Conservation (phyloP, 2,888 invertebrate species). For the Chymomyza procnemis region DNA sequence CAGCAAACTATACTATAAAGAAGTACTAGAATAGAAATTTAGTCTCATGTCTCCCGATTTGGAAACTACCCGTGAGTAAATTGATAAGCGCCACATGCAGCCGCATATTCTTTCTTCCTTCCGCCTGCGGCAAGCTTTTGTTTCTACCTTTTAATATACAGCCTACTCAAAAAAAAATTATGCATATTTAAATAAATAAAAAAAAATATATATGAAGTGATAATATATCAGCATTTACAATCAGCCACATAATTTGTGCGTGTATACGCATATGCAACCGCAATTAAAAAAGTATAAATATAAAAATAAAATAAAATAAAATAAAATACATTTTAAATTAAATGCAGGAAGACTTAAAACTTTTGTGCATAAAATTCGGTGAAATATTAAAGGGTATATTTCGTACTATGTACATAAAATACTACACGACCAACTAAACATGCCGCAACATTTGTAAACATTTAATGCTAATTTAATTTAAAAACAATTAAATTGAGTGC, state of each 20-base stretch:
- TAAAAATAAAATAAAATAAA: not conserved
- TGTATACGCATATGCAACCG: constrained; percentile 10
- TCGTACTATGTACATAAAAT: not conserved
- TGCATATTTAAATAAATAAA: not conserved
- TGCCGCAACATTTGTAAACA: constrained; percentile 41
- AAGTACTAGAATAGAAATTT: no score
- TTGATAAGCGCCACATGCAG: no score
- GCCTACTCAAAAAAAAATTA: not conserved
- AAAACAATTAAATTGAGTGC: constrained; percentile 69
- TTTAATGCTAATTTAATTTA: constrained; percentile 71
- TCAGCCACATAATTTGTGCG: not conserved
- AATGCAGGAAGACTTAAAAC: not conserved
- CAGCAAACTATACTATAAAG: no score
- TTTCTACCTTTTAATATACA: not conserved
- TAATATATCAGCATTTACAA: constrained; percentile 56
- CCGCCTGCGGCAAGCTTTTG: no score
- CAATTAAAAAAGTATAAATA: no score
- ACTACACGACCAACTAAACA: no score
- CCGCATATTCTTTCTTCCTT: no score
- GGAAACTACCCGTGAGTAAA: no score
- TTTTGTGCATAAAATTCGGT: constrained; percentile 38
- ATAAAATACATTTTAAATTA: constrained; percentile 25
- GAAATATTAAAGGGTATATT: constrained; percentile 46
- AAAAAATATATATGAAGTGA: constrained; percentile 11
- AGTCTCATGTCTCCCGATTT: no score